Evolutionary conservation across 2,113 vertebrate genomes (phyloP), one percentile per base, ranked within the genome.

Genomic region (Ceyx margarethae): DNA sequence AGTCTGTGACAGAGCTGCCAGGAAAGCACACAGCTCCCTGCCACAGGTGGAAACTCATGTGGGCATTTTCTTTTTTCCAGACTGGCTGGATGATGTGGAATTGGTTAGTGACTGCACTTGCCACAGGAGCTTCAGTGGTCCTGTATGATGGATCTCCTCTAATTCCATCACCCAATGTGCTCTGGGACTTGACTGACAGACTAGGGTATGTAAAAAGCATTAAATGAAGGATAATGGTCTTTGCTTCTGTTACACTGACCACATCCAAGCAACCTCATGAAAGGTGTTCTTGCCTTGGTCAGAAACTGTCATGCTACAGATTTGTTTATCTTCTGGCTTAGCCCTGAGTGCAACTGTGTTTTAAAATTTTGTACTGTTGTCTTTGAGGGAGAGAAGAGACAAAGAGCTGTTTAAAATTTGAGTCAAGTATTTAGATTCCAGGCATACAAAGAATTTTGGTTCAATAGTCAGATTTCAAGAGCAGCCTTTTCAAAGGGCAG

Each of bases 81-180:
- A 98, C 97, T 1, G 99, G 99, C 92, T 99, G 99, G 99, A 99
- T 99, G 99, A 99, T 99, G 99, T 99, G 99, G 99, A 99, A 99
- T 93, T 99, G 99, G 99, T 93, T 99, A 91, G 97, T 99, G 86
- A 98, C 98, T 2, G 97, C 98, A 4, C 97, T 99, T 45, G 98
- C 99, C 50, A 98, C 98, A 1, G 99, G 99, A 33, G 98, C 98
- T 5, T 98, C 99, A 0, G 97, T 99, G 95, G 99, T 99, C 58
- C 91, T 99, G 28, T 99, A 99, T 1, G 99, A 99, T 2, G 99
- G 99, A 58, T 99, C 99, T 62, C 99, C 99, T 3, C 98, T 99
- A 28, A 95, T 99, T 78, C 99, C 99, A 4, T 98, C 98, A 0
- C 97, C 98, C 78, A 98, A 96, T 5, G 98, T 99, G 80, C 98